Base-by-base conservation (phyloP, 1,140 invertebrate species). In the Trichonephila clavipes region DNA sequence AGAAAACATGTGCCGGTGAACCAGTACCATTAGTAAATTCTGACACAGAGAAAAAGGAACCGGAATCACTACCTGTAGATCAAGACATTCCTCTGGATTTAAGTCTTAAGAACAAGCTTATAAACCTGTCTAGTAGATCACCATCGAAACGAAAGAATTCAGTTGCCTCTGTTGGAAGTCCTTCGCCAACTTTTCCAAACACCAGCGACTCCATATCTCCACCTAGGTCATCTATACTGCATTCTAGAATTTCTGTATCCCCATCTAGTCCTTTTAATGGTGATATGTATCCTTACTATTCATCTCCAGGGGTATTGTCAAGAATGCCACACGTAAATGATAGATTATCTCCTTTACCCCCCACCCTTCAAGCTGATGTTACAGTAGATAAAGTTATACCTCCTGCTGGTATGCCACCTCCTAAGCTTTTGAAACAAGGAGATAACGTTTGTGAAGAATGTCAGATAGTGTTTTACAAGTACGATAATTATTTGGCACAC, bases 381-480 rank as follows among this genome's bases (percentile, higher is more conserved):
- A 10, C 16, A 24, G 72, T 7, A 6, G 85, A 88, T 12, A 88
- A 88, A 34, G 24, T 12, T 1, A 18, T 81, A 19, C 18, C 69
- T 3, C 14, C 58, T n/a, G 40, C 72, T 6, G 64, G 86, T 19
- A 89, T 95, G 72, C 95, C 95, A 40, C 94, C 95, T 12, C 95
- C 95, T 24, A 95, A 90, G 44, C 64, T 90, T 59, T 87, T 87
- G 88, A 95, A 95, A 83, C 97, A 98, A 95, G 97, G 97, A 16
- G 97, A 98, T 0, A 98, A 97, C 34, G 98, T 98, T 95, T 99
- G 98, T 96, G 97, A 98, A 95, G 98, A 99, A 95, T 99, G 98
- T 96, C 99, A 99, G 95, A 99, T 99, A 90, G 98, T 99, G 0
- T 99, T 99, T 95, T 99, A 98, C 96, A 98, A 98, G 95, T 97